Percentiles rank a stretch among this genome's conserved stretches.
Evolutionary conservation across 2,113 vertebrate species (phyloP).

Genomic region (Cryptotis parvus): DNA sequence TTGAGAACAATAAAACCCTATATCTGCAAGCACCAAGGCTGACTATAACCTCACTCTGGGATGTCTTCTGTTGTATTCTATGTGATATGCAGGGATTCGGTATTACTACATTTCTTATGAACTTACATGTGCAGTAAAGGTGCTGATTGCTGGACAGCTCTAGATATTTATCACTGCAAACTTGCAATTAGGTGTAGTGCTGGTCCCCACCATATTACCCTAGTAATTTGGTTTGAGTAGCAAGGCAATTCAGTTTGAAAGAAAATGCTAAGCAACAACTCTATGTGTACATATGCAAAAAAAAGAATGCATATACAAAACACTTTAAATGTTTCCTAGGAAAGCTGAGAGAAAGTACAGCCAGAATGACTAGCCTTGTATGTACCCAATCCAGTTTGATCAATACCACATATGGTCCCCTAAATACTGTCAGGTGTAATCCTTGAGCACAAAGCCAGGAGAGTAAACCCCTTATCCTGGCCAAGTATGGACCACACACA

Average conservation of each 20-base stretch:
- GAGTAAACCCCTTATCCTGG: no score
- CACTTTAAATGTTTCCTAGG: no score
- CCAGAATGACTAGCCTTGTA: no score
- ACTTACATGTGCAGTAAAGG: neutral
- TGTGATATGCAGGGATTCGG: neutral
- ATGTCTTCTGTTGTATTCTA: neutral
- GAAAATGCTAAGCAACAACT: no score
- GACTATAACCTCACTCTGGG: neutral
- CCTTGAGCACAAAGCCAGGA: no score
- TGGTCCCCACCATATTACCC: neutral
- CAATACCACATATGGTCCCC: no score
- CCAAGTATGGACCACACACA: no score
- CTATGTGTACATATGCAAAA: no score
- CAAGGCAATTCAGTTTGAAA: neutral
- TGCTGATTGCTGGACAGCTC: neutral
- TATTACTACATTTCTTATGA: neutral
- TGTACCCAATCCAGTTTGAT: no score
- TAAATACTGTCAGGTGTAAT: no score
- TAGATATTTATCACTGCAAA: neutral
- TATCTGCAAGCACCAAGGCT: neutral
- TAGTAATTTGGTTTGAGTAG: neutral
- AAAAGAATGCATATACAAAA: no score
- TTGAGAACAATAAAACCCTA: neutral
- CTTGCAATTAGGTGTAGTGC: neutral
- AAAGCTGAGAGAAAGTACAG: no score